phyloP scores from a whole-genome alignment of 2,113 vertebrate species.

The Amphiprion percula region DNA sequence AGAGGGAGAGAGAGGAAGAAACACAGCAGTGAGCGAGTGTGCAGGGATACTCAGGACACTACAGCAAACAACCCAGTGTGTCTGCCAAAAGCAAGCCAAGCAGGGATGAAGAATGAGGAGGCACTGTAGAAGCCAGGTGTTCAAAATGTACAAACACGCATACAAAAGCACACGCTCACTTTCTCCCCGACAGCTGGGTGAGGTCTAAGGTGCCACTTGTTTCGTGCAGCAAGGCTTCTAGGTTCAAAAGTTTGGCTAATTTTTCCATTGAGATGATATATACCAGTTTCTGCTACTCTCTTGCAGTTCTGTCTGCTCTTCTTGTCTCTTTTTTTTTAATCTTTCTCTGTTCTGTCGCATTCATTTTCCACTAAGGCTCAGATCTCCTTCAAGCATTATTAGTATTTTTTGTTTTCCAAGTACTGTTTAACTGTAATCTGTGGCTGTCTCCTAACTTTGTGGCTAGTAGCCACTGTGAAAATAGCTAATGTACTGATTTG shows the following conservation, averaged over 20 bases:
- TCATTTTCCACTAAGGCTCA: no score
- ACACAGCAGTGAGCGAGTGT: constrained; percentile 15
- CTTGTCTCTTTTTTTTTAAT: no score
- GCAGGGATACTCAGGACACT: constrained; percentile 1
- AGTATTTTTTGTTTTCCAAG: no score
- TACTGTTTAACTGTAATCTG: no score
- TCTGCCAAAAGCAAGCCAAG: constrained; percentile 54
- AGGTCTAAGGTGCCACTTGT: constrained; percentile 42
- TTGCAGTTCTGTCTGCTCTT: no score
- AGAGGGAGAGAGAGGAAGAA: not conserved
- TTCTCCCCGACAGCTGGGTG: constrained; percentile 33
- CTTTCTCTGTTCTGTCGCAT: no score
- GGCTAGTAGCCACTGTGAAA: no score
- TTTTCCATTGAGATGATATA: not conserved
- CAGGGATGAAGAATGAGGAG: constrained; percentile 65
- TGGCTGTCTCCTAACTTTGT: no score
- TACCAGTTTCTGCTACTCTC: not conserved
- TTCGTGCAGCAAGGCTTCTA: constrained; percentile 38
- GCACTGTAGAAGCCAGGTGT: constrained; percentile 56
- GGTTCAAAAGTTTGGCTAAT: constrained; percentile 29
- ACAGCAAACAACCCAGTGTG: constrained; percentile 18
- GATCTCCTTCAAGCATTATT: no score
- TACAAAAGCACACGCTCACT: not conserved
- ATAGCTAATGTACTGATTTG: no score
- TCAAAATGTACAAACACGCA: constrained; percentile 21